A percentile compares a stretch with the other conserved stretches of the same genome.
phyloP scores from a whole-genome alignment of 2,888 invertebrate species.

The Campopleginae sp. region DNA sequence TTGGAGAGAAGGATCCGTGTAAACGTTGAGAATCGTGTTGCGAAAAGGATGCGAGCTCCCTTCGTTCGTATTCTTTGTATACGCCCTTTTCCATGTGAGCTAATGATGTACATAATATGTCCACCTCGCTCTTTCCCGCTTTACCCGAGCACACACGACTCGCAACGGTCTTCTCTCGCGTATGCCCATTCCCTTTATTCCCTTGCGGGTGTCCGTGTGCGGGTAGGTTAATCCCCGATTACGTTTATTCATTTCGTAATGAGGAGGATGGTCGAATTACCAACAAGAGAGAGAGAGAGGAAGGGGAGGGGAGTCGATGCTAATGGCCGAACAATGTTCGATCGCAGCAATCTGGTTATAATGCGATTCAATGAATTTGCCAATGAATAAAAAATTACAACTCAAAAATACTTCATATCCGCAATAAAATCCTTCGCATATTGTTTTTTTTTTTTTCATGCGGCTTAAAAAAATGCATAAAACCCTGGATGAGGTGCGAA shows the following conservation, averaged over 20 bases:
- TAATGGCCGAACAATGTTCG: slow-evolving; percentile 63
- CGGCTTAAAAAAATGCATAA: neutral
- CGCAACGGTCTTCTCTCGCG: slow-evolving; percentile 32
- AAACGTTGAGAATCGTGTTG: neutral
- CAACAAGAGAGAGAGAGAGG: slow-evolving; percentile 35
- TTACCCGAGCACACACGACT: slow-evolving; percentile 20
- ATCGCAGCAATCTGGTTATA: slow-evolving; percentile 23
- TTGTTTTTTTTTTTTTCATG: neutral
- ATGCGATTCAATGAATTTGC: slow-evolving; percentile 8
- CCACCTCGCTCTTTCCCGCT: slow-evolving; percentile 19
- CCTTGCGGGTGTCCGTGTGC: slow-evolving; percentile 24
- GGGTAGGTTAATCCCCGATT: slow-evolving; percentile 67
- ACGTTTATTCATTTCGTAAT: slow-evolving; percentile 69
- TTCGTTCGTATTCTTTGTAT: neutral
- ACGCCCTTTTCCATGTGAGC: slow-evolving; percentile 5
- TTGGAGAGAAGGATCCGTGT: slow-evolving; percentile 45
- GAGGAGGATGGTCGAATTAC: slow-evolving; percentile 61
- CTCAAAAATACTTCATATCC: neutral
- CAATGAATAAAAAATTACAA: slow-evolving; percentile 4
- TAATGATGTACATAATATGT: slow-evolving; percentile 4
- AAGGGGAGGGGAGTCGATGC: neutral
- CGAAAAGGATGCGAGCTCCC: neutral
- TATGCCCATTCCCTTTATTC: slow-evolving; percentile 32
- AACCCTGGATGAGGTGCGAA: neutral
- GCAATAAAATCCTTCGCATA: no score